Percentiles rank a stretch among this genome's conserved stretches.
These are phyloP conservation scores for Celastrina argiolus DNA, from an alignment of 2,888 invertebrate species.

Conservation along the genomic window DNA sequence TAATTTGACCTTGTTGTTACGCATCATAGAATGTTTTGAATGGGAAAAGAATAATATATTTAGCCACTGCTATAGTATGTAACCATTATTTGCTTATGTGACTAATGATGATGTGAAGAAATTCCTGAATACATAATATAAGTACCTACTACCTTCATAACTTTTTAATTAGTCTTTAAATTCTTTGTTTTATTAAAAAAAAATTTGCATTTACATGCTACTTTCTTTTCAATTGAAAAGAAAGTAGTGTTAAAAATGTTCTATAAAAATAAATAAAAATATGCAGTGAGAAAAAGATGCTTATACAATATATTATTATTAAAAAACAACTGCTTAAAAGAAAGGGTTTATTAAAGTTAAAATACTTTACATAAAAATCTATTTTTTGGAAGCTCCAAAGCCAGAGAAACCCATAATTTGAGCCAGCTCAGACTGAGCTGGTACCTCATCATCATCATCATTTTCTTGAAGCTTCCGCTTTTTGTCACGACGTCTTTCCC, in stretches of 20 bases:
- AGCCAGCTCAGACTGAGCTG: conserved; percentile 85
- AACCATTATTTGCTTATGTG: not conserved
- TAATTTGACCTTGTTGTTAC: conserved; percentile 24
- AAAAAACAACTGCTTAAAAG: not conserved
- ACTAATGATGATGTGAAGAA: not conserved
- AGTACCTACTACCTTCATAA: too few relatives aligned
- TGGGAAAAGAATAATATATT: not conserved
- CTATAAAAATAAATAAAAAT: too few relatives aligned
- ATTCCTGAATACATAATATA: too few relatives aligned
- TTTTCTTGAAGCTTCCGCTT: conserved; percentile 88
- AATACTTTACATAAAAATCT: conserved; percentile 39
- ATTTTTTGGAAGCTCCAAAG: conserved; percentile 91
- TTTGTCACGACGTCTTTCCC: conserved; percentile 92
- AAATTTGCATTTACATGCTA: too few relatives aligned
- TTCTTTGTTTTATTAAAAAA: too few relatives aligned
- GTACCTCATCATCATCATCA: conserved; percentile 61
- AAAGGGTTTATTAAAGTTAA: not conserved
- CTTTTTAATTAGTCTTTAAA: too few relatives aligned
- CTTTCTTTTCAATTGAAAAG: too few relatives aligned
- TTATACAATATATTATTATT: too few relatives aligned
- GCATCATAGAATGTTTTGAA: conserved; percentile 22
- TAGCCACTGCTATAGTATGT: not conserved
- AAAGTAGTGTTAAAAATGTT: too few relatives aligned
- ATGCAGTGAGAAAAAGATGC: too few relatives aligned
- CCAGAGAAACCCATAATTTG: conserved; percentile 97